A percentile compares a stretch with the other conserved stretches of the same genome.
Conservation (phyloP, 1,140 invertebrate species). For the Lethocerus indicus region DNA sequence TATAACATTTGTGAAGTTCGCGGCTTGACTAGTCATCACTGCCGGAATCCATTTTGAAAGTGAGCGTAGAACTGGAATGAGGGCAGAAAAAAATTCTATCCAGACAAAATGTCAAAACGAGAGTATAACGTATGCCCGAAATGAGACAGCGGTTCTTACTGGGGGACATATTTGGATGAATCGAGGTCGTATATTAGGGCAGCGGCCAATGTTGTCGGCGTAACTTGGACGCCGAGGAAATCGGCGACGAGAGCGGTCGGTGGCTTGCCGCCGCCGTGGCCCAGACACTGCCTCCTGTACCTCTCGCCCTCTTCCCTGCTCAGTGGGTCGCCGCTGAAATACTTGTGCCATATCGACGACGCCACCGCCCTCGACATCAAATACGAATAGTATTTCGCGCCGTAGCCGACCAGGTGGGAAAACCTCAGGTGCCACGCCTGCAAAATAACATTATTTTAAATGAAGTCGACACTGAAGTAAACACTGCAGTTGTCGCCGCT, state of each 20-base stretch:
- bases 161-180: too few species aligned
- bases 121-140: too few species aligned
- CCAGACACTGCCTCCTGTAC: conserved; percentile 58
- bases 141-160: too few species aligned
- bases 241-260: conserved; percentile 50
- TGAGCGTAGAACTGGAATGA: too few species aligned
- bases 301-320: conserved; percentile 52
- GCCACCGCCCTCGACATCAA: conserved; percentile 85
- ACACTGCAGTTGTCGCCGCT: not conserved
- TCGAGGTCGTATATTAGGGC: conserved; percentile 32
- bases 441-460: not conserved
- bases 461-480: too few species aligned
- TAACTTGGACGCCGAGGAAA: conserved; percentile 50
- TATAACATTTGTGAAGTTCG: too few species aligned
- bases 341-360: conserved; percentile 80
- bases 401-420: conserved; percentile 92
- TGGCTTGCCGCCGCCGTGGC: conserved; percentile 78
- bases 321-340: conserved; percentile 73
- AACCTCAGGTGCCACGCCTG: conserved; percentile 92
- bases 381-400: conserved; percentile 97
- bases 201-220: conserved; percentile 31
- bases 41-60: too few species aligned
- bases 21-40: too few species aligned
- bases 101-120: too few species aligned
- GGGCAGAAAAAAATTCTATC: too few species aligned